Percentiles rank a stretch among this genome's conserved stretches.
Conservation (phyloP, 1,140 invertebrate species). For the Sogatella furcifera region DNA sequence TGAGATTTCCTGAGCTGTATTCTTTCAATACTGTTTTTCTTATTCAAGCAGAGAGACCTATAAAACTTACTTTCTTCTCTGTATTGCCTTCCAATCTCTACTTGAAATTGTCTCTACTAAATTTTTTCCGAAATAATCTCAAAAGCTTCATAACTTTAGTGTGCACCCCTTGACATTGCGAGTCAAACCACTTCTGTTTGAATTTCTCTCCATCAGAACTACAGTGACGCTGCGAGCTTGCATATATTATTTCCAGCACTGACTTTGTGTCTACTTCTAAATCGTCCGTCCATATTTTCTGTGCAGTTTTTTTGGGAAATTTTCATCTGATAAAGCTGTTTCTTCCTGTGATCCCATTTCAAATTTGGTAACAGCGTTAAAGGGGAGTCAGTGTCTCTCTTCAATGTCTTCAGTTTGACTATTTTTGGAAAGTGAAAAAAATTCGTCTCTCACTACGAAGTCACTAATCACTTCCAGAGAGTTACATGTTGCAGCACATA, state of each 20-base stretch:
- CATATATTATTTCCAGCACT: background rate
- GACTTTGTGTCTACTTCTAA: background rate
- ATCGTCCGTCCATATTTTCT: background rate
- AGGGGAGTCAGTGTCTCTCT: too few species aligned
- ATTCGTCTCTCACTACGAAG: background rate
- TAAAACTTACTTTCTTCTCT: background rate
- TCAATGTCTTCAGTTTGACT: background rate
- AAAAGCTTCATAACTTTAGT: background rate
- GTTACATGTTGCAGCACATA: background rate
- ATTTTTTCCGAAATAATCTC: background rate
- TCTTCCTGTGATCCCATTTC: too few species aligned
- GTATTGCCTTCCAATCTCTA: background rate
- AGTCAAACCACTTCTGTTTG: constrained; percentile 3
- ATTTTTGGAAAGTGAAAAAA: background rate
- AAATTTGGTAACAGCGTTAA: too few species aligned
- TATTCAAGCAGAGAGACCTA: background rate
- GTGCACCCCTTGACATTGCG: background rate
- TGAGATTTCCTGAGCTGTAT: background rate
- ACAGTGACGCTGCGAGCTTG: background rate
- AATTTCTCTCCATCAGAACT: background rate
- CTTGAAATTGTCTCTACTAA: too few species aligned
- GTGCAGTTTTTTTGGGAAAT: background rate
- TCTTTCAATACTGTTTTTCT: constrained; percentile 9
- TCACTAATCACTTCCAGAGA: background rate
- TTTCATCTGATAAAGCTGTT: too few species aligned